phyloP scores from a whole-genome alignment of 1,140 invertebrate genomes.

The Argopecten irradians region DNA sequence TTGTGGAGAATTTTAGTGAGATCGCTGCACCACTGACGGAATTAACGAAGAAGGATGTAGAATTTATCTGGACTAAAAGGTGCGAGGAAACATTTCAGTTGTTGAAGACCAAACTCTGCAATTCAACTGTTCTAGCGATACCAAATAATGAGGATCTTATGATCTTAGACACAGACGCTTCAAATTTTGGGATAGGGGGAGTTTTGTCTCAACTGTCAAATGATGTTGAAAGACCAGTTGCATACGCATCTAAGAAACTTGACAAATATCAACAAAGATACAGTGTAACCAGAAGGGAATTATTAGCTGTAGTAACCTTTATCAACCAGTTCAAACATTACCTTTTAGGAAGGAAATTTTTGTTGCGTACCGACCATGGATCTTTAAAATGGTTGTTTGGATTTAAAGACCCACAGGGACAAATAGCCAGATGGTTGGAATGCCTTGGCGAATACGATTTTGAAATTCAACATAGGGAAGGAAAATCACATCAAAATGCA shows the following conservation, averaged over 20 bases:
- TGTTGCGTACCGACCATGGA: slow-evolving; percentile 53
- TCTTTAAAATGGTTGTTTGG: slow-evolving; percentile 47
- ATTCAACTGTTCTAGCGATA: too few relatives aligned
- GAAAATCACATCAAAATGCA: too few relatives aligned
- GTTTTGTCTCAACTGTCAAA: slow-evolving; percentile 66
- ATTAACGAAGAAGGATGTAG: too few relatives aligned
- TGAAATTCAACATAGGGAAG: too few relatives aligned
- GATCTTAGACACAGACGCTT: slow-evolving; percentile 53
- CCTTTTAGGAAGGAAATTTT: slow-evolving; percentile 48
- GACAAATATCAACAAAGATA: slow-evolving; percentile 76
- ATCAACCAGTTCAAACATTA: slow-evolving; percentile 49
- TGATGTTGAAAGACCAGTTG: slow-evolving; percentile 69
- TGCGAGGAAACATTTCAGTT: slow-evolving; percentile 24
- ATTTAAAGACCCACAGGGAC: slow-evolving; percentile 49
- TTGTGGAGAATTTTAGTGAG: slow-evolving; percentile 21
- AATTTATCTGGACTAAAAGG: slow-evolving; percentile 34
- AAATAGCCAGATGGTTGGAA: too few relatives aligned
- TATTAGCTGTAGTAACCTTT: slow-evolving; percentile 47
- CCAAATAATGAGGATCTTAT: slow-evolving; percentile 37
- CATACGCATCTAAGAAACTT: slow-evolving; percentile 76
- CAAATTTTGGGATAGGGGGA: slow-evolving; percentile 53
- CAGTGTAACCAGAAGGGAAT: slow-evolving; percentile 43
- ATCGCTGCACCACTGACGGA: slow-evolving; percentile 36
- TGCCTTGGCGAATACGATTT: too few relatives aligned
- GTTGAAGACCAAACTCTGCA: too few relatives aligned